Evolutionary conservation across 2,113 vertebrate species (phyloP).

Genomic region (Edolisoma coerulescens): DNA sequence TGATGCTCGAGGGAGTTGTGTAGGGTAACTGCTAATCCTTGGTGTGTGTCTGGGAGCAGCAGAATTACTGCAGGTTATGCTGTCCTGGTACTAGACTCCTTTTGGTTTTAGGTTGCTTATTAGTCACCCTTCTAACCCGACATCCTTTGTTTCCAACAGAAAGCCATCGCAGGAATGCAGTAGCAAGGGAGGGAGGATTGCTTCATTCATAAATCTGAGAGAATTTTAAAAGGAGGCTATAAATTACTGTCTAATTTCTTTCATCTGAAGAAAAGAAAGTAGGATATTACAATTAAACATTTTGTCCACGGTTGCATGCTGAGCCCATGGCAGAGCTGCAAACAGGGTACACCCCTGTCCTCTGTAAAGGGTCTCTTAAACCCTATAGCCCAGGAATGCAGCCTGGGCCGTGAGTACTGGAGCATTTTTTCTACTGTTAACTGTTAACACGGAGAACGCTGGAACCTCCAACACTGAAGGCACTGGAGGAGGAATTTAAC

Average conservation of each 20-base stretch:
- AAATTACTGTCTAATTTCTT: slow-evolving; percentile 22
- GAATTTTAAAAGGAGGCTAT: not conserved
- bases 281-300: not conserved
- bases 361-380: not conserved
- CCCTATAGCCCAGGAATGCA: not conserved
- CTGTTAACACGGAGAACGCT: not conserved
- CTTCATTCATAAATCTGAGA: slow-evolving; percentile 46
- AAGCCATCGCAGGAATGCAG: not conserved
- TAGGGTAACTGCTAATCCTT: not conserved
- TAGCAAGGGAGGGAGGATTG: not conserved
- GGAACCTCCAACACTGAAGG: not conserved
- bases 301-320: not conserved
- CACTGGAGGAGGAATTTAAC: not conserved
- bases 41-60: not conserved
- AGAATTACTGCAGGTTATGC: not conserved
- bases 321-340: not conserved
- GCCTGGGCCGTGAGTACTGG: not conserved
- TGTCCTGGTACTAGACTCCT: not conserved
- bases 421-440: not conserved
- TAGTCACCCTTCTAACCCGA: not conserved
- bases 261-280: slow-evolving; percentile 7
- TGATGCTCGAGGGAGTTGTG: not conserved
- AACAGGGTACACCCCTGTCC: not conserved
- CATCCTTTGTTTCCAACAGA: slow-evolving; percentile 10
- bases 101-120: not conserved